phyloP scores from a whole-genome alignment of 2,797 vertebrate species.

The Morus bassanus region DNA sequence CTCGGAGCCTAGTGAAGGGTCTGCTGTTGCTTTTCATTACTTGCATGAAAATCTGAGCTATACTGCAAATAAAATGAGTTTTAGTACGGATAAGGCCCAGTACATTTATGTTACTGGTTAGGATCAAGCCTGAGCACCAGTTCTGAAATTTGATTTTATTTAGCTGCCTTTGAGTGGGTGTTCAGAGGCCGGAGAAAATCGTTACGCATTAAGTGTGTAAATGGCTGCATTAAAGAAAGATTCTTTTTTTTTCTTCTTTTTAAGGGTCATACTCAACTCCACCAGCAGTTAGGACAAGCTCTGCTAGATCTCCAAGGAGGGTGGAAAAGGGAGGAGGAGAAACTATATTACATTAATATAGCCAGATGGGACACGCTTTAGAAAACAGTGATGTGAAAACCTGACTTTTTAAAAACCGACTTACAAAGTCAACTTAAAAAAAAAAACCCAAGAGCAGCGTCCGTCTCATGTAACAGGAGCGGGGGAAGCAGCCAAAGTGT shows the following conservation, averaged over 20 bases:
- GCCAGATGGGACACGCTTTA: neutral
- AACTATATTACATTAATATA: rapidly evolving
- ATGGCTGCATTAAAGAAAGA: neutral
- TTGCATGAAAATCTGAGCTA: neutral
- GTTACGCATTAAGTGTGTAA: neutral
- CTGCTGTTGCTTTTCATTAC: neutral
- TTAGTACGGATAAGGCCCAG: neutral
- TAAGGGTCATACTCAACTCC: neutral
- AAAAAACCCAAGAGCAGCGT: rapidly evolving
- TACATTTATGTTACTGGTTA: neutral
- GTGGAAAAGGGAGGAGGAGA: neutral
- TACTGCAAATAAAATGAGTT: neutral
- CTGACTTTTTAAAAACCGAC: neutral
- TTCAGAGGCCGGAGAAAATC: neutral
- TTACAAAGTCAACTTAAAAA: neutral
- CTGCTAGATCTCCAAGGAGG: neutral
- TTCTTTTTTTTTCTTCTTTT: neutral
- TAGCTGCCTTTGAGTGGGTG: neutral
- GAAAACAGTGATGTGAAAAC: neutral
- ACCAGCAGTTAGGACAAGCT: neutral
- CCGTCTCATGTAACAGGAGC: rapidly evolving
- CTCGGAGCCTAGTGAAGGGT: neutral
- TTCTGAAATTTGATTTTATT: neutral
- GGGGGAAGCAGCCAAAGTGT: rapidly evolving
- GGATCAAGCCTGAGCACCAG: neutral